phyloP scores from a whole-genome alignment of 2,113 vertebrate genomes.

The Panthera leo region DNA sequence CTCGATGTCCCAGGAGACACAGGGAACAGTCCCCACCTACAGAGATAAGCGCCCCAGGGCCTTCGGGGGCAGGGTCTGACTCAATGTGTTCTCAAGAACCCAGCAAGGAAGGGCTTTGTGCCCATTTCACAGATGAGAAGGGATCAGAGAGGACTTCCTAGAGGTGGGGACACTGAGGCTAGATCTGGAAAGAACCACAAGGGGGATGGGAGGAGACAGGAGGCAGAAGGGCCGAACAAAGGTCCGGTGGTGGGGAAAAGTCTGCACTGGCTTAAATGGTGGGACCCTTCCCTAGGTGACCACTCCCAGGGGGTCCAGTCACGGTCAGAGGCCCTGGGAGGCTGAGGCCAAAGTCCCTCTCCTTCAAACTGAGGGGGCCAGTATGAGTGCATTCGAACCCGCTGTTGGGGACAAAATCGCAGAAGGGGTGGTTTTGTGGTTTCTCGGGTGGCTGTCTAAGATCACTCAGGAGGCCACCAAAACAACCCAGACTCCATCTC shows the following conservation, averaged over 20 bases:
- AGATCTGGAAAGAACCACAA: background rate
- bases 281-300: accelerated
- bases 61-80: background rate
- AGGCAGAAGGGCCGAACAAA: background rate
- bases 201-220: no score
- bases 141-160: background rate
- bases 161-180: background rate
- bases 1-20: background rate
- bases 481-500: background rate
- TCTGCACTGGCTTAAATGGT: accelerated
- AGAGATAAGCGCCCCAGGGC: no score
- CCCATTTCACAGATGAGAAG: background rate
- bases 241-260: background rate
- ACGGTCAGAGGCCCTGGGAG: background rate
- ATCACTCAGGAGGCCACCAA: background rate
- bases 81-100: background rate
- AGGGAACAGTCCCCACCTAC: background rate
- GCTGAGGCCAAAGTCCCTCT: background rate
- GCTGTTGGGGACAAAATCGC: background rate
- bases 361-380: background rate
- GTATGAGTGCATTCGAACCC: no score
- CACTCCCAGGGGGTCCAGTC: accelerated
- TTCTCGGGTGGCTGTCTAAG: background rate
- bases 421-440: background rate
- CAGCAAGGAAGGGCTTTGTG: background rate